These are phyloP conservation scores for Syrista parreyssii DNA, from an alignment of 2,888 invertebrate species.

Conservation along the genomic window DNA sequence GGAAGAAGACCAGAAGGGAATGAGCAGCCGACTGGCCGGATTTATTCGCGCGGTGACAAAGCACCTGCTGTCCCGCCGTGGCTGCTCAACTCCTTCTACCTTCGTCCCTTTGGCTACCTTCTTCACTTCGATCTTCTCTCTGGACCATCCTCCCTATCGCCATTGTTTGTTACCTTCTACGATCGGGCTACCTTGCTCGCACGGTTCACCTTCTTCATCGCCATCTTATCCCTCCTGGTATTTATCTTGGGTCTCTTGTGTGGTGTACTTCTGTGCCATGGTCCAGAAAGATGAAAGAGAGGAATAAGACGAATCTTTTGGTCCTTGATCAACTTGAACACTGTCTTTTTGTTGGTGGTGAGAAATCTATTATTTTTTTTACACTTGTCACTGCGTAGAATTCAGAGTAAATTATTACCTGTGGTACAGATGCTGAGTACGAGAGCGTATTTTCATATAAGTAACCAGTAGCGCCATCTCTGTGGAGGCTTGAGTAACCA, in stretches of 20 bases:
- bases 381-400: background rate
- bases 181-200: conserved; percentile 7
- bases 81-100: conserved; percentile 41
- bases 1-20: conserved; percentile 42
- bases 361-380: background rate
- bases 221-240: background rate
- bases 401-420: background rate
- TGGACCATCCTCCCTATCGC: conserved; percentile 64
- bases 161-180: conserved; percentile 26
- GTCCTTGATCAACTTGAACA: background rate
- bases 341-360: background rate
- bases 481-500: conserved; percentile 13
- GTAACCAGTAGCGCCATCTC: conserved; percentile 48
- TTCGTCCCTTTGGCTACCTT: conserved; percentile 25
- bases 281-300: background rate
- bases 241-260: background rate
- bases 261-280: background rate
- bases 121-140: conserved; percentile 31
- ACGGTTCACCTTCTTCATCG: conserved; percentile 29
- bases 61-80: conserved; percentile 62
- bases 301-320: background rate
- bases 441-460: background rate
- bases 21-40: conserved; percentile 51
- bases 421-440: background rate
- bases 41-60: conserved; percentile 64